Conservation (phyloP, 2,113 vertebrate species). For the Spheniscus mendiculus region DNA sequence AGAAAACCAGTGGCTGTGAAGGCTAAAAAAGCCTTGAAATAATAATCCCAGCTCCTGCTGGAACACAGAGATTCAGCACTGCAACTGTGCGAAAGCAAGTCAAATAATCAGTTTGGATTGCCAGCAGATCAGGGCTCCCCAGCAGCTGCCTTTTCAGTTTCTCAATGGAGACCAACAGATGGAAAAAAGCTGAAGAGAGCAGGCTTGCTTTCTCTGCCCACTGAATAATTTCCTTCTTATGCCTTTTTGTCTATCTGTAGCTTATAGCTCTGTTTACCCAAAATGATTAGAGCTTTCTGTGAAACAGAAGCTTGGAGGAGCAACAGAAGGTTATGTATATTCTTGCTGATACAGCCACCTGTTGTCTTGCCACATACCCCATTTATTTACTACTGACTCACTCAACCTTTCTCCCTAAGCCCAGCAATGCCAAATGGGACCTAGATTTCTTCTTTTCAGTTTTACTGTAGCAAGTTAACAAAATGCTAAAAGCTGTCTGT, state of each 20-base stretch:
- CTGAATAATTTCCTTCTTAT: neutral
- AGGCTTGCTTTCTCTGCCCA: neutral
- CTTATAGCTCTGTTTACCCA: slow-evolving; percentile 4
- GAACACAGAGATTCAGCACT: neutral
- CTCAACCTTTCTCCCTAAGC: neutral
- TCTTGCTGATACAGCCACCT: neutral
- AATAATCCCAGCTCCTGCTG: neutral
- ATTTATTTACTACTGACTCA: neutral
- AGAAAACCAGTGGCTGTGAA: neutral
- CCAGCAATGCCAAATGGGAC: neutral
- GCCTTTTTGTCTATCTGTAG: neutral
- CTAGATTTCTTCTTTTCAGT: neutral
- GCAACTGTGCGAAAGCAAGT: neutral
- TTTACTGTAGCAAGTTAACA: neutral
- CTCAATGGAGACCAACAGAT: slow-evolving; percentile 29
- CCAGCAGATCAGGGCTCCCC: slow-evolving; percentile 7
- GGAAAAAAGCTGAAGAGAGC: neutral
- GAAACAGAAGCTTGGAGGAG: neutral
- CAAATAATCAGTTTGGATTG: neutral
- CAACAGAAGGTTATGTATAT: neutral
- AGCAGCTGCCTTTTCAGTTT: slow-evolving; percentile 1
- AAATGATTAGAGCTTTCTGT: neutral
- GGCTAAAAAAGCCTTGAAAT: neutral
- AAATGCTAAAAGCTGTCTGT: neutral
- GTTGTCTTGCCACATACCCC: neutral